Evolutionary conservation across 2,888 invertebrate species (phyloP).

Genomic region (Rhopalosiphum nymphaeae): DNA sequence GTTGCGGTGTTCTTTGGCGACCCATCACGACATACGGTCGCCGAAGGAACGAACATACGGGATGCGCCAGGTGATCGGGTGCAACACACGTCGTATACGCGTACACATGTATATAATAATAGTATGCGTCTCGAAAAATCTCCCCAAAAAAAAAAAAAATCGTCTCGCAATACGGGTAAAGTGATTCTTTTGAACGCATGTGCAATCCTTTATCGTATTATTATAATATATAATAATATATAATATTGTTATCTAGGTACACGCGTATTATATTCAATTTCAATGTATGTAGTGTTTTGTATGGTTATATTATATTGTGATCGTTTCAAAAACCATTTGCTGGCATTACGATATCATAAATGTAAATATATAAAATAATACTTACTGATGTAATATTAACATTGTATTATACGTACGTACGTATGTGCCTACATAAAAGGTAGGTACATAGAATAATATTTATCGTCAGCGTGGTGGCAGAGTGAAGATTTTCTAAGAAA

Average conservation of each 20-base stretch:
- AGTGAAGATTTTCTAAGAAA: not conserved
- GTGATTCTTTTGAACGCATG: slow-evolving; percentile 1
- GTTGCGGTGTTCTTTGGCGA: not conserved
- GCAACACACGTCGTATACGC: not conserved
- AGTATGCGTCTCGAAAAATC: not conserved
- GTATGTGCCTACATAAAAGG: not conserved
- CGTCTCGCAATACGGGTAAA: slow-evolving; percentile 21
- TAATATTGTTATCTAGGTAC: not conserved
- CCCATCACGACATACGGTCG: slow-evolving; percentile 3
- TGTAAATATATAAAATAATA: not conserved
- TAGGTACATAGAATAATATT: not conserved
- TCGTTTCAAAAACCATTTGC: not conserved
- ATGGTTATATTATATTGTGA: not conserved
- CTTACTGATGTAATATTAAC: not conserved
- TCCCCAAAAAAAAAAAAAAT: not conserved
- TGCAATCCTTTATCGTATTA: not conserved
- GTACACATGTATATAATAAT: not conserved
- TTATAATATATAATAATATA: not conserved
- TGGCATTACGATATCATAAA: not conserved
- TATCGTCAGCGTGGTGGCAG: not conserved
- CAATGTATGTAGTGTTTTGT: not conserved
- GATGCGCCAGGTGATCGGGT: slow-evolving; percentile 11
- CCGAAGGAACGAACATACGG: slow-evolving; percentile 2
- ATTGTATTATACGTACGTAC: not conserved
- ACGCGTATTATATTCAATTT: not conserved